Percentiles rank a stretch among this genome's conserved stretches.
phyloP scores from a whole-genome alignment of 2,888 invertebrate species.

The Melieria crassipennis region DNA sequence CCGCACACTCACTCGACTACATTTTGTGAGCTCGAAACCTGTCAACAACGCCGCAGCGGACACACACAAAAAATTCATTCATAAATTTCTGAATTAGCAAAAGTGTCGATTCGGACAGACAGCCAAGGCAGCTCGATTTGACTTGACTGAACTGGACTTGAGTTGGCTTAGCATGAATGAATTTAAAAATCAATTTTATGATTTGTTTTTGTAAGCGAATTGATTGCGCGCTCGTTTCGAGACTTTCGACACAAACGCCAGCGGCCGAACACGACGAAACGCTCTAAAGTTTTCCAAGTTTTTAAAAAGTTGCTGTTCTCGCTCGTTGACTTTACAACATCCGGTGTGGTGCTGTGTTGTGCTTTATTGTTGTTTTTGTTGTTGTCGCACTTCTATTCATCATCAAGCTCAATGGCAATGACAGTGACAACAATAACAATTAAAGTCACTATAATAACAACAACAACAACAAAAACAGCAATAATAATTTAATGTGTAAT shows the following conservation, averaged over 20 bases:
- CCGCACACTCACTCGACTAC: too few species aligned
- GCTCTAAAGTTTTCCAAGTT: not conserved
- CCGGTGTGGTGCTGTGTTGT: slow-evolving; percentile 21
- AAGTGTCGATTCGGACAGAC: slow-evolving; percentile 1
- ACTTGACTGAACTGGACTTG: not conserved
- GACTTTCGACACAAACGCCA: not conserved
- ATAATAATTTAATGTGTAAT: slow-evolving; percentile 19
- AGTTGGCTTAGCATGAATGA: slow-evolving; percentile 18
- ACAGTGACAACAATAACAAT: not conserved
- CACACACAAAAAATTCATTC: slow-evolving; percentile 30
- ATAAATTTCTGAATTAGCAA: slow-evolving; percentile 29
- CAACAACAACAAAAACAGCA: slow-evolving; percentile 4
- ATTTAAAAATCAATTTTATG: slow-evolving; percentile 15
- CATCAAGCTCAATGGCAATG: slow-evolving; percentile 20
- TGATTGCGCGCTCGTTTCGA: slow-evolving; percentile 13
- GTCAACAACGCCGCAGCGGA: not conserved
- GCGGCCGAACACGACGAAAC: not conserved
- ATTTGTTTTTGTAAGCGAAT: slow-evolving; percentile 23
- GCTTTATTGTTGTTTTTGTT: slow-evolving; percentile 6
- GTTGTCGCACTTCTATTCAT: not conserved
- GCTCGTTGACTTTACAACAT: slow-evolving; percentile 26
- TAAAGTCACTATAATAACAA: not conserved
- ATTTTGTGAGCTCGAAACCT: not conserved
- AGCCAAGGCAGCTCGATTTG: not conserved
- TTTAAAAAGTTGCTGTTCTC: slow-evolving; percentile 18